These are phyloP conservation scores for Mobula hypostoma DNA, from an alignment of 2,113 vertebrate species.

Conservation along the genomic window DNA sequence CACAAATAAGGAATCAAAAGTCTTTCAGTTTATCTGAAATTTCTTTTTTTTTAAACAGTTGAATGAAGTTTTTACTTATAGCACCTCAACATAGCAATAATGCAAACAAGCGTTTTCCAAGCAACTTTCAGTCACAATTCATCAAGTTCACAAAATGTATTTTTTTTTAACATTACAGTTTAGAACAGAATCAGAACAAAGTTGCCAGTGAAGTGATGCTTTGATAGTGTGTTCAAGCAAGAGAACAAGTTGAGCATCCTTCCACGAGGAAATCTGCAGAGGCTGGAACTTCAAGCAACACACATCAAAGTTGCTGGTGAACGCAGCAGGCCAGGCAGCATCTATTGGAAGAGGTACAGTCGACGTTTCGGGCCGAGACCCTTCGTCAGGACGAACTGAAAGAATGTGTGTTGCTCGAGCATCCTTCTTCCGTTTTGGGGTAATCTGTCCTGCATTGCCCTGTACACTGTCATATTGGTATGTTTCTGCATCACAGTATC, in stretches of 20 bases:
- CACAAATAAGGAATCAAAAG: too few species aligned
- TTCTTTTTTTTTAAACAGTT: not conserved
- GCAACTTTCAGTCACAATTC: constrained; percentile 22
- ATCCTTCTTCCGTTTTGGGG: not conserved
- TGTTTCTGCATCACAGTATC: constrained; percentile 36
- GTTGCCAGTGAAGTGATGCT: constrained; percentile 15
- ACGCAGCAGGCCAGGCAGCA: too few species aligned
- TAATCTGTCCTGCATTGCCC: constrained; percentile 37
- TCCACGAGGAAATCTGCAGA: too few species aligned
- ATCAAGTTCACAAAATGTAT: constrained; percentile 11
- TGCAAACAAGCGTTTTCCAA: constrained; percentile 29
- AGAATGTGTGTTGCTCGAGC: too few species aligned
- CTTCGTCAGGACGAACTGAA: too few species aligned
- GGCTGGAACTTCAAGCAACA: too few species aligned
- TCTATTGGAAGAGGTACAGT: too few species aligned
- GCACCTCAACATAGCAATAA: constrained; percentile 26
- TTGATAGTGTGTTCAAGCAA: constrained; percentile 6
- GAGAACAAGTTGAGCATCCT: not conserved
- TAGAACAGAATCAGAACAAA: constrained; percentile 1
- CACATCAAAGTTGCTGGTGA: too few species aligned
- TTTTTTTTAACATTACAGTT: constrained; percentile 2
- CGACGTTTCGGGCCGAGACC: too few species aligned
- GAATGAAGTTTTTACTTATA: constrained; percentile 31
- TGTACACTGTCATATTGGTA: constrained; percentile 40
- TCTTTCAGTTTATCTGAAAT: too few species aligned